These are phyloP conservation scores for Philaethria dido DNA, from an alignment of 2,888 invertebrate genomes.

Conservation along the genomic window DNA sequence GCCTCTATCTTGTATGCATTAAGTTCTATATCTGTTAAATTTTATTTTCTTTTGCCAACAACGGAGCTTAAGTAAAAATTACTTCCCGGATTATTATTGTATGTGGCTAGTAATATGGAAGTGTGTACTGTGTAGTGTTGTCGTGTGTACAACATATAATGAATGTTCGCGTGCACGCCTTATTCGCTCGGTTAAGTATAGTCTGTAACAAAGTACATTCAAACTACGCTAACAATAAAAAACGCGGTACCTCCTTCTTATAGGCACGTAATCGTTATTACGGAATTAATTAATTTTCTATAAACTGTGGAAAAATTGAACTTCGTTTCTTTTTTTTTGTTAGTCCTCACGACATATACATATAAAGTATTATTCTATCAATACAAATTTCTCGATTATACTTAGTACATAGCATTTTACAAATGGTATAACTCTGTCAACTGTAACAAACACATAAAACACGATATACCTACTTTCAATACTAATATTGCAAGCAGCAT, in stretches of 20 bases:
- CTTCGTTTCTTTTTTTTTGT: too few relatives aligned
- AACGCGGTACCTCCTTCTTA: not conserved
- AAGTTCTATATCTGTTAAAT: constrained; percentile 26
- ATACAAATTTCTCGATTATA: not conserved
- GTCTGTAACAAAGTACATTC: constrained; percentile 1
- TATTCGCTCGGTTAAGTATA: constrained; percentile 1
- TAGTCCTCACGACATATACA: too few relatives aligned
- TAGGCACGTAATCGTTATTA: not conserved
- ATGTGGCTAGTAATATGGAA: not conserved
- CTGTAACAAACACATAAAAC: too few relatives aligned
- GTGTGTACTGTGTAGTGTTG: not conserved
- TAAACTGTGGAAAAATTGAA: not conserved
- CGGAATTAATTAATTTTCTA: not conserved
- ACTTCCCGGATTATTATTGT: constrained; percentile 14
- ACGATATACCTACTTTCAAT: not conserved
- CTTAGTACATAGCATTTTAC: too few relatives aligned
- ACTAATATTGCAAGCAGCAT: not conserved
- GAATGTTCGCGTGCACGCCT: constrained; percentile 10
- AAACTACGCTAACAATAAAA: not conserved
- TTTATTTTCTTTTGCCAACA: not conserved
- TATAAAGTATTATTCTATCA: too few relatives aligned
- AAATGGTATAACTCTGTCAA: too few relatives aligned
- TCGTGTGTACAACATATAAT: not conserved
- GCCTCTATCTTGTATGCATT: constrained; percentile 61
- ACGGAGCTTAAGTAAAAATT: not conserved